Evolutionary conservation across 2,888 invertebrate genomes (phyloP), one percentile per base, ranked within the genome.

Genomic region (Drosophila niveifrons): DNA sequence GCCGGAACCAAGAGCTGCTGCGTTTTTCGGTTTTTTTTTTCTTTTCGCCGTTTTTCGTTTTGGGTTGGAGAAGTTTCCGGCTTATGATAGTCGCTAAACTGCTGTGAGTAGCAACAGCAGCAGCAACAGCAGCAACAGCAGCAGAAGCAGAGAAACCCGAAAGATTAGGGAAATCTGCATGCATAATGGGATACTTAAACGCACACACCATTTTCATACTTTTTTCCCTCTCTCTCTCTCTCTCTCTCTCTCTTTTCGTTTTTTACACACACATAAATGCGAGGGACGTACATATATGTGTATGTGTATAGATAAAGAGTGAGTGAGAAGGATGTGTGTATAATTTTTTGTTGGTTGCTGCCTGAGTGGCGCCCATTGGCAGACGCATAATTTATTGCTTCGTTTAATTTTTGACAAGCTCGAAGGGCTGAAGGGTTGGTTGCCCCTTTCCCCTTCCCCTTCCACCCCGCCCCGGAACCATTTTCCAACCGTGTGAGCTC

Each of bases 371-470:
- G 75, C 76, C 72, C 73, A 82, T 80, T 67, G 85, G 72, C 82
- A 71, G 78, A 51, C 59, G 74, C 72, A 75, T 85, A 78, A 85
- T 85, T 85, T 85, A 83, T 82, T 71, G 78, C 78, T 80, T 82
- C 82, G 82, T 78, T 83, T 82, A 85, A 83, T 82, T 85, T 82
- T 85, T 78, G 75, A 67, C 62, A 70, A 56, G 59, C 51, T 57
- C 65, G 17, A 55, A 46, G 51, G 41, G 41, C 4, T 58, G 59
- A 75, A 75, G 71, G 75, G 70, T 75, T 67, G 75, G 70, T 75
- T 67, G 44, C 11, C 15, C 31, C n/a, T n/a, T n/a, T n/a, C n/a
- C n/a, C n/a, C n/a, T n/a, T n/a, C n/a, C n/a, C n/a, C n/a, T n/a
- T n/a, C n/a, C n/a, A n/a, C n/a, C 11, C 15, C 31, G 44, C 11